Percentiles rank a stretch among this genome's conserved stretches.
These are phyloP conservation scores for Balaeniceps rex DNA, from an alignment of 2,113 vertebrate genomes.

Conservation along the genomic window DNA sequence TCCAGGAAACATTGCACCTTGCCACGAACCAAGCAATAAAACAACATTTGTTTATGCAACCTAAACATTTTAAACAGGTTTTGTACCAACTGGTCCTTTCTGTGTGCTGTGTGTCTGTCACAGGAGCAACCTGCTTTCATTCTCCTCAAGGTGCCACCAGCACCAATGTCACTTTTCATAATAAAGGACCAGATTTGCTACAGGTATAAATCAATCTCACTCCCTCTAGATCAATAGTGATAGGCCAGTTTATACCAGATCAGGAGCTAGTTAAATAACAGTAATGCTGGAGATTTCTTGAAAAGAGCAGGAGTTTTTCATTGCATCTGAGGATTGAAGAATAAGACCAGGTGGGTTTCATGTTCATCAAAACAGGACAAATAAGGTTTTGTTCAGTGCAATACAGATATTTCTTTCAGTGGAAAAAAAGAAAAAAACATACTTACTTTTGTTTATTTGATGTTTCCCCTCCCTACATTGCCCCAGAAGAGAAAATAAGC, in stretches of 20 bases:
- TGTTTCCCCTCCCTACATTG: background rate
- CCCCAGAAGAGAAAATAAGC: conserved; percentile 42
- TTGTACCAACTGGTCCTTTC: background rate
- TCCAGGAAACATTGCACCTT: background rate
- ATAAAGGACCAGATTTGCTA: background rate
- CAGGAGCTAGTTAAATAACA: background rate
- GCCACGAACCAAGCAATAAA: background rate
- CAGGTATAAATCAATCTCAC: background rate
- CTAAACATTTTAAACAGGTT: background rate
- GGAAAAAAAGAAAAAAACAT: background rate
- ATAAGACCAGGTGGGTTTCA: background rate
- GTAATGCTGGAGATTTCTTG: background rate
- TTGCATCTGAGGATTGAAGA: background rate
- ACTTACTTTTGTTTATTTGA: conserved; percentile 31
- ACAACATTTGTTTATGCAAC: background rate
- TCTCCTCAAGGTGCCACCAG: background rate
- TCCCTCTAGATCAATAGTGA: background rate
- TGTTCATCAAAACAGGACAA: background rate
- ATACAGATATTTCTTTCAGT: background rate
- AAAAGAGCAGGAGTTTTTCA: background rate
- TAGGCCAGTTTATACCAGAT: background rate
- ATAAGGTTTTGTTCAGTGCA: background rate
- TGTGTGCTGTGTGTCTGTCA: background rate
- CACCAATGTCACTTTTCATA: background rate
- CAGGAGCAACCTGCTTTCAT: background rate